phyloP scores from a whole-genome alignment of 2,797 vertebrate genomes.

The Anisognathus igniventris region DNA sequence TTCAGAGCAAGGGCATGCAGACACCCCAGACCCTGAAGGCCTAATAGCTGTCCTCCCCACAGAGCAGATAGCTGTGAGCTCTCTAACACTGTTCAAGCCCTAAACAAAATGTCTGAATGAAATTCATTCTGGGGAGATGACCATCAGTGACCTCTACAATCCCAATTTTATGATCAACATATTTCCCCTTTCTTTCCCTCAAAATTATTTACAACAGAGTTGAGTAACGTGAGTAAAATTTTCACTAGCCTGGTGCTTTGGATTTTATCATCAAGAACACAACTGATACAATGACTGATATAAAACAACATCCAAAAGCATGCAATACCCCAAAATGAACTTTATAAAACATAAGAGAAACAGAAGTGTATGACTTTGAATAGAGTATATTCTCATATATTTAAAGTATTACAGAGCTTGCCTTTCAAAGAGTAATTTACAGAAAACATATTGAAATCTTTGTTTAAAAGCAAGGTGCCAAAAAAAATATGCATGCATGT shows the following conservation, averaged over 20 bases:
- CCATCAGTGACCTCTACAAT: background rate
- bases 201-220: background rate
- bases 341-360: background rate
- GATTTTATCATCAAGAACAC: background rate
- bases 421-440: background rate
- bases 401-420: background rate
- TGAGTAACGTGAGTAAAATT: background rate
- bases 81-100: background rate
- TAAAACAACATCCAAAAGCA: background rate
- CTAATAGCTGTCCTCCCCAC: background rate
- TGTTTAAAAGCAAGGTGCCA: background rate
- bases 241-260: background rate
- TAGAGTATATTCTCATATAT: background rate
- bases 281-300: background rate
- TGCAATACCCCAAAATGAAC: background rate
- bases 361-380: background rate
- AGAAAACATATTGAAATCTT: background rate
- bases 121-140: background rate
- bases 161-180: background rate
- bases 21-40: background rate
- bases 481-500: background rate
- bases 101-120: background rate
- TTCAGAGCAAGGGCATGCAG: accelerated
- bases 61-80: background rate
- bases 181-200: background rate